Percentiles rank a stretch among this genome's conserved stretches.
Evolutionary conservation across 2,113 vertebrate genomes (phyloP).

Genomic region (Oceanites oceanicus): DNA sequence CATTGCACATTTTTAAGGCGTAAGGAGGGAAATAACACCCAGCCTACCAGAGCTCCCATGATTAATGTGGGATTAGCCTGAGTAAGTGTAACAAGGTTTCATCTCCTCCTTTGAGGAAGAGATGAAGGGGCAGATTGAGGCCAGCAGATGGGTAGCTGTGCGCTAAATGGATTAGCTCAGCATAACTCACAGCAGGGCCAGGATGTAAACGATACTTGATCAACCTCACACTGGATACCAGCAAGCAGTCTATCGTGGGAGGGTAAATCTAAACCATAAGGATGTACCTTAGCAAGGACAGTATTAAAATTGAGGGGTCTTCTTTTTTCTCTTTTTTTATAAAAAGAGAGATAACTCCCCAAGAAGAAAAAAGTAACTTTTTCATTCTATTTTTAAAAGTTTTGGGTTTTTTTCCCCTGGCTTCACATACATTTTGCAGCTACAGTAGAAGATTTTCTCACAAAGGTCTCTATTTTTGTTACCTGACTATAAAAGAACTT

Average conservation of each 20-base stretch:
- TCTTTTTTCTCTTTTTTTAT: not conserved
- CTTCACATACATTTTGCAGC: conserved; percentile 22
- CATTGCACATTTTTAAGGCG: not conserved
- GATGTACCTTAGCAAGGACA: conserved; percentile 21
- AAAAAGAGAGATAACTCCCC: not conserved
- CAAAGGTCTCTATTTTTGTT: conserved; percentile 2
- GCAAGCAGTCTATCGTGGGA: not conserved
- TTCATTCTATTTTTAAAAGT: conserved; percentile 14
- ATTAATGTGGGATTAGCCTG: conserved; percentile 33
- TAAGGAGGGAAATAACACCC: not conserved
- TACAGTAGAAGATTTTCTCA: not conserved
- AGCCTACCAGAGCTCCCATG: not conserved
- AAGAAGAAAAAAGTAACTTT: not conserved
- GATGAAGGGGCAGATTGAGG: conserved; percentile 14
- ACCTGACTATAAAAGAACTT: conserved; percentile 39
- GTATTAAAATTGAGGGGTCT: not conserved
- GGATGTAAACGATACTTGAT: conserved; percentile 24
- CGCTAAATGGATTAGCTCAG: conserved; percentile 5
- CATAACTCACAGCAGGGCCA: not conserved
- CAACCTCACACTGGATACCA: not conserved
- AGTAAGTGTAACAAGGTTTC: not conserved
- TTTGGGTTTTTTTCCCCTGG: fast-evolving
- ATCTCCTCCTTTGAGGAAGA: conserved; percentile 12
- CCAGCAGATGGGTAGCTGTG: conserved; percentile 26
- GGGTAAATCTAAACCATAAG: not conserved